These are phyloP conservation scores for Drosophila niveifrons DNA, from an alignment of 2,888 invertebrate genomes.

Conservation along the genomic window DNA sequence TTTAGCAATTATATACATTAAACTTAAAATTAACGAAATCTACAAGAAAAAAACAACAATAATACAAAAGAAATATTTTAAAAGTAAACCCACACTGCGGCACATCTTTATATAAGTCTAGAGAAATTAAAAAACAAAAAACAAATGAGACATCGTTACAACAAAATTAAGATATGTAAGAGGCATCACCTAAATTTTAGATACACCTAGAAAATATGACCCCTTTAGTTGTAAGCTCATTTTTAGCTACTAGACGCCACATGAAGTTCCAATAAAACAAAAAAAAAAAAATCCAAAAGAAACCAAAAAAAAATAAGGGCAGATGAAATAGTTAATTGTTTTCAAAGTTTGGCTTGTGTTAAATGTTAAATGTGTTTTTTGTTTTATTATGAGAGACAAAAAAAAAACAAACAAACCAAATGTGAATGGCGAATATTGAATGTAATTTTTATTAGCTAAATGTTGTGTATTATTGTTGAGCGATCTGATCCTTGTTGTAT, in stretches of 20 bases:
- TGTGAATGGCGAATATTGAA: constrained; percentile 4
- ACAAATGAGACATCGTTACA: constrained; percentile 21
- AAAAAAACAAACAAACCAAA: neutral
- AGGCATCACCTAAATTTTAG: constrained; percentile 48
- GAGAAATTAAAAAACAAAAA: neutral
- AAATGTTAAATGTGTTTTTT: constrained; percentile 19
- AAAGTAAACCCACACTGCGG: constrained; percentile 54
- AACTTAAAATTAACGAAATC: constrained; percentile 36
- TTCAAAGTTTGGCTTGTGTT: constrained; percentile 15
- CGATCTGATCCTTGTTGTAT: constrained; percentile 20
- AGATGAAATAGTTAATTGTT: constrained; percentile 15
- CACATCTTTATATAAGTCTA: constrained; percentile 47
- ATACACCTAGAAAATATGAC: constrained; percentile 27
- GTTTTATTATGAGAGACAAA: neutral
- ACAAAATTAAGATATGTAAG: constrained; percentile 37
- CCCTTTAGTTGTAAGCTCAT: constrained; percentile 60
- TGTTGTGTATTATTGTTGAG: constrained; percentile 27
- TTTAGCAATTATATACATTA: constrained; percentile 76
- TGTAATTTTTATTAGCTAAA: constrained; percentile 12
- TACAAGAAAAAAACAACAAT: constrained; percentile 34
- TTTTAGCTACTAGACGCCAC: constrained; percentile 47
- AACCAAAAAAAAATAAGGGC: neutral
- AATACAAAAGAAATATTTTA: constrained; percentile 51
- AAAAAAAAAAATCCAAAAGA: neutral
- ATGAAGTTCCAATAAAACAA: constrained; percentile 4